Evolutionary conservation across 2,888 invertebrate species (phyloP), one percentile per base, ranked within the genome.

Genomic region (Malacosoma neustria): DNA sequence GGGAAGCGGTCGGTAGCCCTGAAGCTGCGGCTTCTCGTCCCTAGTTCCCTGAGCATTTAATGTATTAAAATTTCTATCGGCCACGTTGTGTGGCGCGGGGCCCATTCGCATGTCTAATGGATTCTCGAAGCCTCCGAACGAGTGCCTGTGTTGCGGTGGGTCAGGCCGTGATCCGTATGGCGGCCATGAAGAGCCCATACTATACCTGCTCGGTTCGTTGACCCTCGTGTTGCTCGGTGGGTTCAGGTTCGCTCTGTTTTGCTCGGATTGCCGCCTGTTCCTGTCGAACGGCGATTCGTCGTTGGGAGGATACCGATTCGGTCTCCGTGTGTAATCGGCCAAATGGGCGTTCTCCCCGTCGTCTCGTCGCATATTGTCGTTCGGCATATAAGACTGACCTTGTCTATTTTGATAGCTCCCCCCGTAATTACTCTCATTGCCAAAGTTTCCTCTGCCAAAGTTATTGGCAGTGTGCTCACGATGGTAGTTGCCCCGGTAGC

Each of bases 61-160:
- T 22, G 22, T 9, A 9, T 22, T 22, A 7, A 22, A 22, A 6
- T 22, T 22, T 22, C 22, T 22, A 22, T 22, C 9, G 32, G 32
- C 48, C 0, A 56, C 41, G 48, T 49, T 38, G 44, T 56, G 55
- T 11, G 60, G 45, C 11, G 48, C 35, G 14, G 38, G 62, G 1
- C 61, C 67, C 60, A 71, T 54, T 33, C 80, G 59, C 77, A 77
- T 77, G 49, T 77, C 79, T 2, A 76, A 59, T 4, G 81, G 72
- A 45, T 72, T 62, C 31, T 77, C 75, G 44, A 70, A 68, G 6
- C 67, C 74, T 1, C 72, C 76, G 41, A 72, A 70, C 0, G 76
- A 71, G 40, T 72, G 72, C 13, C 73, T 49, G 48, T 2, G 48
- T 42, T 13, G 53, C 43, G 36, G 42, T 39, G 40, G 13, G 41